A percentile compares a stretch with the other conserved stretches of the same genome.
phyloP scores from a whole-genome alignment of 2,888 invertebrate genomes.

The Caenorhabditis sp. region DNA sequence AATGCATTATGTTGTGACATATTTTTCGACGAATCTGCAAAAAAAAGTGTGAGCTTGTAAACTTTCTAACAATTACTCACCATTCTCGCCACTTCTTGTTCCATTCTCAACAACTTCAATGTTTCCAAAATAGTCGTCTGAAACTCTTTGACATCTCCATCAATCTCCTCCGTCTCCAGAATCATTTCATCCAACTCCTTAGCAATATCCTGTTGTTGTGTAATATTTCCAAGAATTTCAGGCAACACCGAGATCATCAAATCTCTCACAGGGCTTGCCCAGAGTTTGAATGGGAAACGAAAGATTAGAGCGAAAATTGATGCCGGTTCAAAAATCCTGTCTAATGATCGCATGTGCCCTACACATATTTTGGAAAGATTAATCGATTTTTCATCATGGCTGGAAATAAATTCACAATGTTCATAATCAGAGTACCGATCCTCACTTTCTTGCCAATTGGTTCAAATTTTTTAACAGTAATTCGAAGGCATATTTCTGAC shows the following conservation, averaged over 20 bases:
- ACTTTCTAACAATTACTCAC: background rate
- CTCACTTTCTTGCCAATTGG: conserved; percentile 6
- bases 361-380: conserved; percentile 15
- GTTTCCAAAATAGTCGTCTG: conserved; percentile 28
- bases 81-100: background rate
- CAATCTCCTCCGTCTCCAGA: conserved; percentile 3
- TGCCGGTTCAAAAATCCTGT: conserved; percentile 22
- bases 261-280: conserved; percentile 16
- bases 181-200: conserved; percentile 11
- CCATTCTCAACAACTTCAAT: conserved; percentile 24
- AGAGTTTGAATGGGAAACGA: conserved; percentile 13
- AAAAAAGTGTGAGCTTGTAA: too few species aligned
- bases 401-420: background rate
- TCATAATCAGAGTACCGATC: too few species aligned
- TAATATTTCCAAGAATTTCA: conserved; percentile 9
- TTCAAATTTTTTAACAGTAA: conserved; percentile 19
- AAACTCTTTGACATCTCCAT: conserved; percentile 7
- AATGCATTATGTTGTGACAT: conserved; percentile 2
- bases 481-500: conserved; percentile 17
- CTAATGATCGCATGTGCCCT: conserved; percentile 24
- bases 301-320: conserved; percentile 24
- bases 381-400: conserved; percentile 4
- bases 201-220: conserved; percentile 19
- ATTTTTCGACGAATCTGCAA: conserved; percentile 19
- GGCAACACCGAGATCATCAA: conserved; percentile 13